These are phyloP conservation scores for Limosa lapponica DNA, from an alignment of 2,797 vertebrate genomes.

Conservation along the genomic window DNA sequence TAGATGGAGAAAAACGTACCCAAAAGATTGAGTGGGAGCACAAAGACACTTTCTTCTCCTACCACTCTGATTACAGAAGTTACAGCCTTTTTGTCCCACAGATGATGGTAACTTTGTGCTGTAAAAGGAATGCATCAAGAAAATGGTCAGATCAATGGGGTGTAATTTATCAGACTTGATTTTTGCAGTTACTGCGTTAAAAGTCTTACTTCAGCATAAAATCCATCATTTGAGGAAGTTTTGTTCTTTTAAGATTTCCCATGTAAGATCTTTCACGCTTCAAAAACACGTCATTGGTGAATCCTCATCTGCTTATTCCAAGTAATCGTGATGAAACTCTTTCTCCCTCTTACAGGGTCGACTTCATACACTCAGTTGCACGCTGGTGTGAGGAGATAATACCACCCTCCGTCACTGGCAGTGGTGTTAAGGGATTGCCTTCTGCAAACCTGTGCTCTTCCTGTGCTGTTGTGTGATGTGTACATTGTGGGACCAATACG, in stretches of 20 bases:
- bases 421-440: slow-evolving; percentile 86
- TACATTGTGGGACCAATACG: slow-evolving; percentile 89
- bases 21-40: neutral
- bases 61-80: neutral
- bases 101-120: neutral
- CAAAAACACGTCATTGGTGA: neutral
- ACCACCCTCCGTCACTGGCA: slow-evolving; percentile 69
- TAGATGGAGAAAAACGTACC: neutral
- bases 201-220: neutral
- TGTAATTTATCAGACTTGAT: neutral
- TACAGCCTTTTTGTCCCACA: neutral
- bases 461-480: slow-evolving; percentile 80
- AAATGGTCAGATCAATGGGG: neutral
- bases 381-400: slow-evolving; percentile 93
- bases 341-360: slow-evolving; percentile 81
- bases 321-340: neutral
- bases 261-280: accelerated
- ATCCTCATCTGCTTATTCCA: neutral
- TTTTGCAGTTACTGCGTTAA: neutral
- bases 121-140: neutral
- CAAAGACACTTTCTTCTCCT: neutral
- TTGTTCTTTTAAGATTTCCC: neutral
- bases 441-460: slow-evolving; percentile 85
- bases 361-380: slow-evolving; percentile 87
- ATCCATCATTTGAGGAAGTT: neutral